These are phyloP conservation scores for Drosophila phalerata DNA, from an alignment of 2,888 invertebrate species.

Conservation along the genomic window DNA sequence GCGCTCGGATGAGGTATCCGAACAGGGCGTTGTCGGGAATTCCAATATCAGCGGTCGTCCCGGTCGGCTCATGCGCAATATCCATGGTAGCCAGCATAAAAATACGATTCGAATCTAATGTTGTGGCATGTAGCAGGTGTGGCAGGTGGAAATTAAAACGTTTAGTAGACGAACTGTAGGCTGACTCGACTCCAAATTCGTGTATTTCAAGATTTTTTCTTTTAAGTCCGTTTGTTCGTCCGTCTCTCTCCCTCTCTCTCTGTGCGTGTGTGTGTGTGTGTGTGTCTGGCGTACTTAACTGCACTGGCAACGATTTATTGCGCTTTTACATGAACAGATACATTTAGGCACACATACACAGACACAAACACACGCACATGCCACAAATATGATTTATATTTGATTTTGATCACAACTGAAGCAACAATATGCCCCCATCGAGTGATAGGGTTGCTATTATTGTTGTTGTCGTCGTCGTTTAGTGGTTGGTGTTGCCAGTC, in stretches of 20 bases:
- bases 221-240: conserved; percentile 21
- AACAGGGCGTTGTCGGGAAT: conserved; percentile 86
- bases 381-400: conserved; percentile 76
- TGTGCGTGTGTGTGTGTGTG: background rate
- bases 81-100: conserved; percentile 98
- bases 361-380: conserved; percentile 24
- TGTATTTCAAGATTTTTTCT: conserved; percentile 47
- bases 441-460: conserved; percentile 21
- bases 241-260: background rate
- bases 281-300: conserved; percentile 57
- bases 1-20: conserved; percentile 88
- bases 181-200: conserved; percentile 67
- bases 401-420: conserved; percentile 76
- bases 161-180: conserved; percentile 68
- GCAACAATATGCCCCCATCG: conserved; percentile 59
- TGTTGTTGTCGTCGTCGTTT: conserved; percentile 12
- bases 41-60: conserved; percentile 87
- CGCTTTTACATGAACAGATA: conserved; percentile 67
- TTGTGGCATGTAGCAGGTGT: conserved; percentile 47
- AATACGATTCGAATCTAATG: conserved; percentile 94
- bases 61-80: conserved; percentile 96
- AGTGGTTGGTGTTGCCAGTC: conserved; percentile 10
- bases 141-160: conserved; percentile 73
- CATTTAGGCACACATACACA: conserved; percentile 23
- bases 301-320: conserved; percentile 71